Base-by-base conservation (phyloP, 2,888 invertebrate species). In the Antheraea yamamai region DNA sequence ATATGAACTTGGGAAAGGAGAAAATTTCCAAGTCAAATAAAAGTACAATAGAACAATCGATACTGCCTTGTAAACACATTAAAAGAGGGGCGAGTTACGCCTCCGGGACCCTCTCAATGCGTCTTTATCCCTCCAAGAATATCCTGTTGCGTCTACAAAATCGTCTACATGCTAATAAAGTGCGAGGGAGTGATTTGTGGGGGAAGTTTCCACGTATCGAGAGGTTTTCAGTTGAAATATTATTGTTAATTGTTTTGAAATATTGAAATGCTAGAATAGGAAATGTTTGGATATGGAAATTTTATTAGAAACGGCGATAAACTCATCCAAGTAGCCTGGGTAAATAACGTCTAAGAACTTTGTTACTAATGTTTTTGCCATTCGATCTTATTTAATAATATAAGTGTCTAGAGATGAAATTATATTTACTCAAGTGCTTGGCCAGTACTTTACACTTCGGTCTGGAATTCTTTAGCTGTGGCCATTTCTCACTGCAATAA, bases 31-130 rank as follows among this genome's bases (percentile, higher is more conserved):
- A 95, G 92, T 93, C 92, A 94, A 94, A 95, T 93, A 94, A 91
- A 92, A 91, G 87, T 75, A 91, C 91, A 92, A 91, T 91, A 87
- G 89, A 90, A 94, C 93, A 94, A 94, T 95, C 94, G 93, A 94
- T 94, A 94, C 91, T 91, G 89, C 88, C 91, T 91, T 94, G 94
- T 95, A 94, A 95, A 94, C 94, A 95, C 94, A 94, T 95, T 94
- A 94, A 90, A 90, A 88, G 91, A 91, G 92, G 92, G 88, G 86
- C 78, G 75, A 79, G 79, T 73, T 78, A 76, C 77, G 82, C 82
- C 79, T 77, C 81, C 80, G 81, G 85, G 86, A 87, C 87, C 89
- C 88, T 83, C 82, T 87, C 86, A 86, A 89, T 89, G 88, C 89
- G 84, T 90, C 90, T 90, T 87, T 85, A 92, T 92, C 90, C 92